Evolutionary conservation across 1,140 invertebrate genomes (phyloP), one percentile per base, ranked within the genome.

Genomic region (Drosophila neocordata): DNA sequence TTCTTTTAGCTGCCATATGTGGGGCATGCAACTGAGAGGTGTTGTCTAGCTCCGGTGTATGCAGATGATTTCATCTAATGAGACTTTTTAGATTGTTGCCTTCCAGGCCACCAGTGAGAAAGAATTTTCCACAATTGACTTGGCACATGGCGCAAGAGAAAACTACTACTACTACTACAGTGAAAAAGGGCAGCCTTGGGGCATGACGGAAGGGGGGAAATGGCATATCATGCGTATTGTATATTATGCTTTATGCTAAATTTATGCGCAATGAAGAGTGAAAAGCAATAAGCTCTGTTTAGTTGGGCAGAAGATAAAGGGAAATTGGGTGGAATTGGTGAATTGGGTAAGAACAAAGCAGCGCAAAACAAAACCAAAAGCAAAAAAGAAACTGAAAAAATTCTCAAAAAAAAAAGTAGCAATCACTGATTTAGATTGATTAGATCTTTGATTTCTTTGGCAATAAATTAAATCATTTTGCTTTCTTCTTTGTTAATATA

Each of bases 241-340:
- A 64, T 61, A 64, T 61, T 56, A 56, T 56, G 53, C 53, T 56
- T 56, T 56, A 78, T 81, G 78, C 82, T 82, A 78, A 87, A 78
- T 75, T 81, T 87, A 82, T 85, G 82, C 83, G 81, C 81, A 85
- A 78, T 87, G 82, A 87, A 78, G 81, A 85, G 81, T 85, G 64
- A 85, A 85, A 85, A 85, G 82, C 81, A 85, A 85, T 85, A 87
- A 85, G 82, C 82, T 82, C 74, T 81, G 81, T 68, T 80, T 87
- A 87, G 82, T 85, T 85, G 81, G 81, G 81, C 81, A 85, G 87
- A 80, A 85, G 41, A 48, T 48, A 82, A 78, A 79, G 70, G 53
- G 70, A 85, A 85, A 85, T 85, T 87, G 81, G 81, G 70, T 48
- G 67, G 87, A 85, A 85, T 85, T 81, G 82, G 65, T 83, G 53